Conservation (phyloP, 2,797 vertebrate species). For the Enteromius radiatus region DNA sequence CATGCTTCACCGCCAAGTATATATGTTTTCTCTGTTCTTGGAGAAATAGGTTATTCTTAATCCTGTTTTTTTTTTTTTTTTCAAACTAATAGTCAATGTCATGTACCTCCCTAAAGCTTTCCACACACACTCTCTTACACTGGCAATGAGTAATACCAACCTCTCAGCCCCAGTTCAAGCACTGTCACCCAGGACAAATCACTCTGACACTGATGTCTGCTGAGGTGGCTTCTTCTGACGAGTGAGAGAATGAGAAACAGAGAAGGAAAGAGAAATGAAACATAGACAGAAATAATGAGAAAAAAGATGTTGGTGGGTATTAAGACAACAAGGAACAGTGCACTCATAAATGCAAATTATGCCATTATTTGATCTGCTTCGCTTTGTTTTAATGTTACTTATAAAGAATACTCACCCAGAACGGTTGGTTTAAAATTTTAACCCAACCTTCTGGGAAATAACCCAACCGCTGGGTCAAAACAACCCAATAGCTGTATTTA, state of each 20-base stretch:
- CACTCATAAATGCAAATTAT: neutral
- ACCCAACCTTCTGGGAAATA: no score
- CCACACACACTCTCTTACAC: neutral
- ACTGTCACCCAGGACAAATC: slow-evolving; percentile 50
- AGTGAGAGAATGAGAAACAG: slow-evolving; percentile 26
- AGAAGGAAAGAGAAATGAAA: slow-evolving; percentile 21
- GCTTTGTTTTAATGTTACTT: neutral
- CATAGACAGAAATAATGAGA: neutral
- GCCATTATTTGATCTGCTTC: neutral
- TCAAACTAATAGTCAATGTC: neutral
- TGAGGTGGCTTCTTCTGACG: slow-evolving; percentile 43
- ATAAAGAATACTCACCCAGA: neutral
- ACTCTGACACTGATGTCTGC: slow-evolving; percentile 51
- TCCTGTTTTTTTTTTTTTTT: neutral
- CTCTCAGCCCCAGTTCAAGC: slow-evolving; percentile 40
- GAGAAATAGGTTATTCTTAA: neutral
- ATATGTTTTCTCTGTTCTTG: neutral
- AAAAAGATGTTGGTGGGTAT: neutral
- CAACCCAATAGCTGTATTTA: no score
- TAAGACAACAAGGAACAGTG: neutral
- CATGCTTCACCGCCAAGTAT: neutral
- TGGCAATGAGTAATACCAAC: slow-evolving; percentile 47
- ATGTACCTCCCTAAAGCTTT: slow-evolving; percentile 8
- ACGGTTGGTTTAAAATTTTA: no score
- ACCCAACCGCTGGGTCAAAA: no score